Conservation (phyloP, 2,797 vertebrate genomes). For the Pseudochirops corinnae region DNA sequence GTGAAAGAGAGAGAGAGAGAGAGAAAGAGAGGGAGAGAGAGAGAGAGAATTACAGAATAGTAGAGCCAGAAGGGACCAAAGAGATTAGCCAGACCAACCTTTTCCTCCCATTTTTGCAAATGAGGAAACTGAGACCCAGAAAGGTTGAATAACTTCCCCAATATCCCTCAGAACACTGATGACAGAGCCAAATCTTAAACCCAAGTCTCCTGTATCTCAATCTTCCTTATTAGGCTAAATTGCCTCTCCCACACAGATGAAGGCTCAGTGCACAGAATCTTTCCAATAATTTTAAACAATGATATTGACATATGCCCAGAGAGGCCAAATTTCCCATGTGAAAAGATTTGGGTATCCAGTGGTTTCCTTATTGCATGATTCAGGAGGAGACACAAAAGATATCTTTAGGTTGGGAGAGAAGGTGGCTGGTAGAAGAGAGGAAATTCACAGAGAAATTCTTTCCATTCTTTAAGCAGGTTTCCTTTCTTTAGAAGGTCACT, state of each 20-base stretch:
- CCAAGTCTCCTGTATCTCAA: no score
- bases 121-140: neutral
- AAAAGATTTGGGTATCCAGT: neutral
- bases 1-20: neutral
- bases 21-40: neutral
- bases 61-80: neutral
- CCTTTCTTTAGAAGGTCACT: neutral
- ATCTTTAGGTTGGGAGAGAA: neutral
- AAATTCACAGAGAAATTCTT: neutral
- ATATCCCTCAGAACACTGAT: neutral
- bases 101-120: neutral
- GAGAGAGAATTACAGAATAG: neutral
- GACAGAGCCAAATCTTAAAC: no score
- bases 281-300: neutral
- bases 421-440: neutral
- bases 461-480: conserved; percentile 1
- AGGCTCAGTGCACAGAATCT: neutral
- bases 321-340: neutral
- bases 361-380: neutral
- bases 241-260: no score
- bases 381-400: neutral
- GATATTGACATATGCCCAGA: neutral
- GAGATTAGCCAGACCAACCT: neutral
- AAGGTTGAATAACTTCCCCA: neutral
- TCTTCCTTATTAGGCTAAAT: neutral